Evolutionary conservation across 2,113 vertebrate species (phyloP), one percentile per base, ranked within the genome.

Genomic region (Triplophysa siluroides): DNA sequence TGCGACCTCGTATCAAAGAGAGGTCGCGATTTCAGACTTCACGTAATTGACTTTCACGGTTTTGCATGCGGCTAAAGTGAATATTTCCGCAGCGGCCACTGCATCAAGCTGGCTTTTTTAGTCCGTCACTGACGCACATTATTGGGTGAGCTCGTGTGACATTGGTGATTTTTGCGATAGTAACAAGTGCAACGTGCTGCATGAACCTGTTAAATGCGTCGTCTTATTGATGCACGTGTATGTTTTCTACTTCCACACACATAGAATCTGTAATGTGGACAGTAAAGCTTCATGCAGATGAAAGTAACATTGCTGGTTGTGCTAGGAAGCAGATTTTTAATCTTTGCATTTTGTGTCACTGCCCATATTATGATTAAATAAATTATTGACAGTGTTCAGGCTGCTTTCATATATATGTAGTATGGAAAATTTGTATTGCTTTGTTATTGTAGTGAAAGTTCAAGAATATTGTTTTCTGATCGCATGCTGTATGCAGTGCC

Each of bases 41-140:
- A 13, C 1, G 8, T 75, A 75, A 75, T 63, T 75, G 73, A 75
- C 73, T 75, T 50, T 75, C 73, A 75, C 26, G 41, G 38, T 26
- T 62, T 47, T 75, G 43, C 73, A 75, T 41, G 16, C 73, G 29
- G n/a, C 62, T 50, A 50, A 24, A 75, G 23, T 75, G 58, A 75
- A 75, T 63, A 21, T 75, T 75, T 62, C 60, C 6, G 23, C 73
- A 75, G 73, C 11, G 73, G 41, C 21, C 60, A 63, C 21, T 63
- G 41, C 26, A 75, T 50, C 41, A 23, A 38, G 24, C 72, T 29
- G 58, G 33, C 33, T 47, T 19, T 58, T 58, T 58, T n/a, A 58
- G 14, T 52, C n/a, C 47, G 23, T 47, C 23, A 69, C 23, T 16
- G 24, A 45, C 19, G 45, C 24, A 70, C 18, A 29, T 38, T 8